Percentiles rank a stretch among this genome's conserved stretches.
phyloP scores from a whole-genome alignment of 2,797 vertebrate species.

The Gephyroberyx darwinii region DNA sequence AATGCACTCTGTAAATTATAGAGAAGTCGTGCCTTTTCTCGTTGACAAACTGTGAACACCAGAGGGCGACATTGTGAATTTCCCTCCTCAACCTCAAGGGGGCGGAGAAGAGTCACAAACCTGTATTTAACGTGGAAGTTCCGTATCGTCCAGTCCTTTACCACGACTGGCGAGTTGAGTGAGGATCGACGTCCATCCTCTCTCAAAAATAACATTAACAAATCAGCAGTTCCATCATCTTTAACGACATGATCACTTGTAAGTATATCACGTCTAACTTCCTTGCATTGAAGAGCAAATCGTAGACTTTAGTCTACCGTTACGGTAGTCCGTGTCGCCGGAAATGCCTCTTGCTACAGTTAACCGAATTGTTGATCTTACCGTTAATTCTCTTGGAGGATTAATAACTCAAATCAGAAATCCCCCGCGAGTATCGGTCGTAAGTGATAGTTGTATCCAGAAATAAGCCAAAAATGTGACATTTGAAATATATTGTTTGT shows the following conservation, averaged over 20 bases:
- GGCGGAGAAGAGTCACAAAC: background rate
- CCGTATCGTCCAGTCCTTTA: background rate
- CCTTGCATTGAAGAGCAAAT: background rate
- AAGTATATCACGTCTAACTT: background rate
- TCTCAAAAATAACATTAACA: background rate
- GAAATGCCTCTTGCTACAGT: background rate
- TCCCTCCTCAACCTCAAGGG: constrained; percentile 1
- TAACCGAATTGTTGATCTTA: too few species aligned
- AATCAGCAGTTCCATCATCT: constrained; percentile 66
- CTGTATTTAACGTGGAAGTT: background rate
- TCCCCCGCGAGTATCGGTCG: too few species aligned
- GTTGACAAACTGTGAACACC: background rate
- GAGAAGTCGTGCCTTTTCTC: too few species aligned
- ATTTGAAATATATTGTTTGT: too few species aligned
- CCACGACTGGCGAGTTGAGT: background rate
- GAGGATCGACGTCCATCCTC: constrained; percentile 10
- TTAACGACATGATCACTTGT: constrained; percentile 65
- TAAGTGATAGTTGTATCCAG: too few species aligned
- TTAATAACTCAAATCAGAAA: too few species aligned
- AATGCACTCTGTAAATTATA: too few species aligned
- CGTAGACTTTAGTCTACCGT: background rate
- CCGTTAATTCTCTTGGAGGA: too few species aligned
- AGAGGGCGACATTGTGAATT: background rate
- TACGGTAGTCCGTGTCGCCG: background rate
- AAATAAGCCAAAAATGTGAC: too few species aligned